These are phyloP conservation scores for Trematomus loennbergii DNA, from an alignment of 2,113 vertebrate species.

Conservation along the genomic window DNA sequence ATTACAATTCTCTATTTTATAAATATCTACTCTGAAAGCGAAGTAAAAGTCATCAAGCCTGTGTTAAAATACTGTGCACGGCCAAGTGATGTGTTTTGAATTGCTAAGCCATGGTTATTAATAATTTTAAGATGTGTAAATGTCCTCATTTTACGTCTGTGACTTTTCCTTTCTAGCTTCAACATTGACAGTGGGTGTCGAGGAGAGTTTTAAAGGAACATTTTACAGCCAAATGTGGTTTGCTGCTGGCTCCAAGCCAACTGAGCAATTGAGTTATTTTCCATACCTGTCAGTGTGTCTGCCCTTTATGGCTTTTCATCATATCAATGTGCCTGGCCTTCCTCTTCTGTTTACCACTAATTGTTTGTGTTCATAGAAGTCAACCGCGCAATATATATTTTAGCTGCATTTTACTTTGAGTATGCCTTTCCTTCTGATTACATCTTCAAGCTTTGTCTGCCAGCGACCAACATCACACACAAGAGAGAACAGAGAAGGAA, in stretches of 20 bases:
- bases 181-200: neutral
- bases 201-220: neutral
- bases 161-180: neutral
- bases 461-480: neutral
- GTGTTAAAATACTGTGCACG: neutral
- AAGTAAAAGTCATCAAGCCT: neutral
- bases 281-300: constrained; percentile 18
- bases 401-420: constrained; percentile 14
- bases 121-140: neutral
- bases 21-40: neutral
- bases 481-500: neutral
- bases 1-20: neutral
- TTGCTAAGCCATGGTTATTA: neutral
- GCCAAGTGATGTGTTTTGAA: neutral
- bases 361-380: neutral
- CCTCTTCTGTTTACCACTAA: neutral
- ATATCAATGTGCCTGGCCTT: constrained; percentile 2
- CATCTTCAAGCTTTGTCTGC: neutral
- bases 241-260: constrained; percentile 10
- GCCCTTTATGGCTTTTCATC: constrained; percentile 14
- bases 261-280: neutral
- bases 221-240: constrained; percentile 3
- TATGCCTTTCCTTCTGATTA: constrained; percentile 16
- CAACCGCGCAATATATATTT: constrained; percentile 2
- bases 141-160: neutral